Evolutionary conservation across 2,888 invertebrate genomes (phyloP), one percentile per base, ranked within the genome.

Genomic region (Stomorhina lunata): DNA sequence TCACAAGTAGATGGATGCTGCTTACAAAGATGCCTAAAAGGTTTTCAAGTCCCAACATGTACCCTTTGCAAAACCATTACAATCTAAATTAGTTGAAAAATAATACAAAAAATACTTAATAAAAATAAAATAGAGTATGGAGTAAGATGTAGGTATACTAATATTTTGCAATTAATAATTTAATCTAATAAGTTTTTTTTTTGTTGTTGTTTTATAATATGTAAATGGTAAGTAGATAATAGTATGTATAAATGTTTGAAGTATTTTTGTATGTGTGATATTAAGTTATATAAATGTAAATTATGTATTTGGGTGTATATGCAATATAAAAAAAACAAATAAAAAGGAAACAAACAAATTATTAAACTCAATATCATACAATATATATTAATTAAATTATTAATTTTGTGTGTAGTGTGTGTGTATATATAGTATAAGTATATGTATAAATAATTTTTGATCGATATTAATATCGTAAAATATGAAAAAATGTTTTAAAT

Each of bases 281-380:
- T 69, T n/a, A n/a, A 45, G 15, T 40, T 34, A 17, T 45, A 40
- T 73, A n/a, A n/a, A n/a, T n/a, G n/a, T n/a, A n/a, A n/a, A n/a
- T n/a, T n/a, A n/a, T n/a, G n/a, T n/a, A n/a, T n/a, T n/a, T n/a
- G n/a, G n/a, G 15, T 63, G 27, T 65, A 66, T 75, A 76, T 45
- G 65, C 43, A 66, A 57, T n/a, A n/a, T n/a, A n/a, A n/a, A n/a
- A n/a, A n/a, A n/a, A n/a, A n/a, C n/a, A n/a, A n/a, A n/a, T n/a
- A n/a, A n/a, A n/a, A n/a, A n/a, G n/a, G n/a, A n/a, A n/a, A n/a
- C n/a, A n/a, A n/a, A n/a, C n/a, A n/a, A 76, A 65, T 43, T 59
- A 61, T 53, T 75, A 57, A 76, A 75, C 57, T 76, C 61, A 77
- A 55, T 77, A 81, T 77, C 20, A 37, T 77, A 81, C 73, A 77